Conservation (phyloP, 1,140 invertebrate species). For the Anoplophora glabripennis region DNA sequence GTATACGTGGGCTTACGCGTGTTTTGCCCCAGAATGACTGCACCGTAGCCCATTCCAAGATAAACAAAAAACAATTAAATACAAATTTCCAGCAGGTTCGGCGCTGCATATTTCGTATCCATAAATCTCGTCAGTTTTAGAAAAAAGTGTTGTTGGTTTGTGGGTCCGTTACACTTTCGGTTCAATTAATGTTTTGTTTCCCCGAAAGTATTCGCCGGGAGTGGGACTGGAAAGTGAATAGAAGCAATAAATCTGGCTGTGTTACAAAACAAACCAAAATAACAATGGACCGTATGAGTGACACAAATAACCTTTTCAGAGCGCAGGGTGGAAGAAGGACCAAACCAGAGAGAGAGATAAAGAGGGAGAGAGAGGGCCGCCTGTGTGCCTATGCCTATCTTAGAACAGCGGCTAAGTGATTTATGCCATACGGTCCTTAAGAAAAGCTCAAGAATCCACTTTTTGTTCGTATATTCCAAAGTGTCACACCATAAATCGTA, state of each 20-base stretch:
- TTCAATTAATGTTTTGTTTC: conserved; percentile 42
- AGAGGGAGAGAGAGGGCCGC: not conserved
- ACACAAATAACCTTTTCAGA: conserved; percentile 36
- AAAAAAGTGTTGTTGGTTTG: conserved; percentile 28
- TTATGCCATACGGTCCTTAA: conserved; percentile 46
- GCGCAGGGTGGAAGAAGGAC: not conserved
- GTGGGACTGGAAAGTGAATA: conserved; percentile 29
- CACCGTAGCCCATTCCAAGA: not conserved
- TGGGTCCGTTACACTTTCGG: conserved; percentile 35
- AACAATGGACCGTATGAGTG: conserved; percentile 41
- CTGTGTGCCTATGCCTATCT: conserved; percentile 13
- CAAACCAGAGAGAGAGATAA: not conserved
- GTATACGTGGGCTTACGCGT: too few relatives aligned
- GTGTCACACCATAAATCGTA: conserved; percentile 46
- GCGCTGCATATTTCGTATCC: conserved; percentile 14
- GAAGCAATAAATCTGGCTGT: conserved; percentile 35
- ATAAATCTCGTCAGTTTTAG: conserved; percentile 25
- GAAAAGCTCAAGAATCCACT: conserved; percentile 46
- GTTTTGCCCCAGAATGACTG: too few relatives aligned
- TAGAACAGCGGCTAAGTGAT: conserved; percentile 35
- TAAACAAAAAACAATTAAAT: conserved; percentile 10
- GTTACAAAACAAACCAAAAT: conserved; percentile 42
- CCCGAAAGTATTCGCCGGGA: conserved; percentile 30
- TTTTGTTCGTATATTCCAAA: conserved; percentile 46
- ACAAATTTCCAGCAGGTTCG: conserved; percentile 4